A percentile compares a stretch with the other conserved stretches of the same genome.
phyloP scores from a whole-genome alignment of 2,113 vertebrate species.

The Odobenus rosmarus region DNA sequence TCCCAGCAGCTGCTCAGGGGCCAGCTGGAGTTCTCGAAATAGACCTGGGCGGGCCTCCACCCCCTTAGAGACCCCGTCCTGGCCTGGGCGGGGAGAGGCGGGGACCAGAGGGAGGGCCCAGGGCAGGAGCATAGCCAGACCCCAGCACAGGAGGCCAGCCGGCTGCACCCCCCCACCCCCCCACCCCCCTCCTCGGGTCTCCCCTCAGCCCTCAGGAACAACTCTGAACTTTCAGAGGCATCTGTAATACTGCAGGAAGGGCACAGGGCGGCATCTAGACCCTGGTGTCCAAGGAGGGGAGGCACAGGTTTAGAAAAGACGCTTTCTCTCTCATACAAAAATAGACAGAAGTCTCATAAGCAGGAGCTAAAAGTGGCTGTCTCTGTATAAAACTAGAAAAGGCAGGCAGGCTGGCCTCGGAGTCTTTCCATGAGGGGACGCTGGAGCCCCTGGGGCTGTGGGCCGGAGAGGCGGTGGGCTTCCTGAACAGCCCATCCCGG shows the following conservation, averaged over 20 bases:
- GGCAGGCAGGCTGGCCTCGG: constrained; percentile 57
- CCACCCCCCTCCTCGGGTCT: neutral
- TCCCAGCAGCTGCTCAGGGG: neutral
- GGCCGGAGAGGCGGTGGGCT: neutral
- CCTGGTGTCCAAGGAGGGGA: constrained; percentile 71
- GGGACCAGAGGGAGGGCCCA: constrained; percentile 11
- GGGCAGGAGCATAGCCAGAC: neutral
- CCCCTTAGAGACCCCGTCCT: neutral
- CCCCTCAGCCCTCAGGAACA: neutral
- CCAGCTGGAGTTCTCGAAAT: constrained; percentile 50
- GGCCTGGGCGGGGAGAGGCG: neutral
- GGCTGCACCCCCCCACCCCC: neutral
- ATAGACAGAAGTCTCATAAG: constrained; percentile 83
- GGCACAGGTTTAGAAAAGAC: constrained; percentile 82
- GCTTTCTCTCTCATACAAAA: constrained; percentile 81
- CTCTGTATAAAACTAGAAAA: constrained; percentile 84
- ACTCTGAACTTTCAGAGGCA: neutral
- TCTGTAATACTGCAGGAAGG: constrained; percentile 71
- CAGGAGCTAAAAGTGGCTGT: constrained; percentile 78
- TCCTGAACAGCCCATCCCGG: neutral
- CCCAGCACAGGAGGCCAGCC: neutral
- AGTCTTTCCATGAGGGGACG: neutral
- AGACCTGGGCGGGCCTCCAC: neutral
- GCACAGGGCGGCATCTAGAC: constrained; percentile 54
- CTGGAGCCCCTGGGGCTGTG: neutral